phyloP scores from a whole-genome alignment of 2,113 vertebrate species.

The Anser cygnoides region DNA sequence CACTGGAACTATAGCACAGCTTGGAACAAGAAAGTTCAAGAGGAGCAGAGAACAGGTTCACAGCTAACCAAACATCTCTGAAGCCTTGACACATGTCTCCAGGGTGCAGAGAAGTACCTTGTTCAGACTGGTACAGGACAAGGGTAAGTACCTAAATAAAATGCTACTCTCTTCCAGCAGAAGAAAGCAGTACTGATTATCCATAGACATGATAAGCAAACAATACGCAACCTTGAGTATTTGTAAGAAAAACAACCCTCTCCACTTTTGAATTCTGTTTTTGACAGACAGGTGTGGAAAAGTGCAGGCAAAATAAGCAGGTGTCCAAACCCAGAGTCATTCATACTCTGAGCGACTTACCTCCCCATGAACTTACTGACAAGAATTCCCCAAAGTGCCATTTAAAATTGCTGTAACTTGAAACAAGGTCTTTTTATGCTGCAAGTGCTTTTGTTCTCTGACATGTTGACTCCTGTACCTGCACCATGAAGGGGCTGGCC shows the following conservation, averaged over 20 bases:
- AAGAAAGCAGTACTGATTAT: background rate
- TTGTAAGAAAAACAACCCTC: background rate
- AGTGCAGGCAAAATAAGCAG: background rate
- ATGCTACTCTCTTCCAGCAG: background rate
- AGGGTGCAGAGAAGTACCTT: background rate
- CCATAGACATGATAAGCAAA: background rate
- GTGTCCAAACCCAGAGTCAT: background rate
- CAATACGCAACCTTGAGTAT: background rate
- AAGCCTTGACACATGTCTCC: background rate
- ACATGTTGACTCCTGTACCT: rapidly evolving
- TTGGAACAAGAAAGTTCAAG: background rate
- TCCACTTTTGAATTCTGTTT: background rate
- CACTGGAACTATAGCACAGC: background rate
- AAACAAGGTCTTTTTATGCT: background rate
- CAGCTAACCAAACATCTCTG: background rate
- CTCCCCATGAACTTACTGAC: background rate
- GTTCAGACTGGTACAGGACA: background rate
- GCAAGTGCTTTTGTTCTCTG: background rate
- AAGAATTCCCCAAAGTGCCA: background rate
- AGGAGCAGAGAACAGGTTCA: background rate
- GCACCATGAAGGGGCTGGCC: background rate
- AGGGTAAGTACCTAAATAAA: background rate
- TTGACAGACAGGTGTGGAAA: background rate
- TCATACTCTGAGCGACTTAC: background rate
- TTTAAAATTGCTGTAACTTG: background rate